These are phyloP conservation scores for Cabera pusaria DNA, from an alignment of 2,888 invertebrate genomes.

Conservation along the genomic window DNA sequence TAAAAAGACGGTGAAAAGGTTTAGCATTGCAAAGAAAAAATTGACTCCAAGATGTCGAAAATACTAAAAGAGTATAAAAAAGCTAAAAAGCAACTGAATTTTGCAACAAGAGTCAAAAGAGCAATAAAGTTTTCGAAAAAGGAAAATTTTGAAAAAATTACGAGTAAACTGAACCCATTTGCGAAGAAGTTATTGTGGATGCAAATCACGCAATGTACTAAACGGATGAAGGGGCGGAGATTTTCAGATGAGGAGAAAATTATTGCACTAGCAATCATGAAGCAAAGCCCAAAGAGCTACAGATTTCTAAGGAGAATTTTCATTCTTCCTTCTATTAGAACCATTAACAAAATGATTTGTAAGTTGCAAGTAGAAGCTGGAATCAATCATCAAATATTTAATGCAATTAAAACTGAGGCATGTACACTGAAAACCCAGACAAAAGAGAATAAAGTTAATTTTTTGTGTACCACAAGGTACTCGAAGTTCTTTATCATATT, in stretches of 20 bases:
- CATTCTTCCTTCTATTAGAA: slow-evolving; percentile 24
- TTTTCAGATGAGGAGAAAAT: slow-evolving; percentile 14
- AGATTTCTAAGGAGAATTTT: slow-evolving; percentile 28
- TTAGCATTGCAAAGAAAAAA: too few relatives aligned
- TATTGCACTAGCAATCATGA: slow-evolving; percentile 16
- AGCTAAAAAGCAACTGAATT: too few relatives aligned
- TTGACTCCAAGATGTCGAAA: too few relatives aligned
- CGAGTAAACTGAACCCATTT: slow-evolving; percentile 14
- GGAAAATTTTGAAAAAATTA: too few relatives aligned
- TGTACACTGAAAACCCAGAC: too few relatives aligned
- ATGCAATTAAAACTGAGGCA: slow-evolving; percentile 19
- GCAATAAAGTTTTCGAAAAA: too few relatives aligned
- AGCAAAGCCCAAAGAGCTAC: slow-evolving; percentile 15
- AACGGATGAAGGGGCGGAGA: slow-evolving; percentile 7
- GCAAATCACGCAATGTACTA: slow-evolving; percentile 9
- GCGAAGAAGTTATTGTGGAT: slow-evolving; percentile 6
- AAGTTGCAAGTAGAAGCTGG: slow-evolving; percentile 9
- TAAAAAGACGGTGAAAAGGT: too few relatives aligned
- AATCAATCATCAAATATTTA: slow-evolving; percentile 24
- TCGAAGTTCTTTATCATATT: too few relatives aligned
- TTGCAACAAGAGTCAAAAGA: too few relatives aligned
- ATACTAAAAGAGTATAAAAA: too few relatives aligned
- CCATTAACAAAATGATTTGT: slow-evolving; percentile 9
- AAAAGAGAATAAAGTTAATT: too few relatives aligned
- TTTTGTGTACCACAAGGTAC: too few relatives aligned